Evolutionary conservation across 2,113 vertebrate genomes (phyloP).

Genomic region (Dasyurus viverrinus): DNA sequence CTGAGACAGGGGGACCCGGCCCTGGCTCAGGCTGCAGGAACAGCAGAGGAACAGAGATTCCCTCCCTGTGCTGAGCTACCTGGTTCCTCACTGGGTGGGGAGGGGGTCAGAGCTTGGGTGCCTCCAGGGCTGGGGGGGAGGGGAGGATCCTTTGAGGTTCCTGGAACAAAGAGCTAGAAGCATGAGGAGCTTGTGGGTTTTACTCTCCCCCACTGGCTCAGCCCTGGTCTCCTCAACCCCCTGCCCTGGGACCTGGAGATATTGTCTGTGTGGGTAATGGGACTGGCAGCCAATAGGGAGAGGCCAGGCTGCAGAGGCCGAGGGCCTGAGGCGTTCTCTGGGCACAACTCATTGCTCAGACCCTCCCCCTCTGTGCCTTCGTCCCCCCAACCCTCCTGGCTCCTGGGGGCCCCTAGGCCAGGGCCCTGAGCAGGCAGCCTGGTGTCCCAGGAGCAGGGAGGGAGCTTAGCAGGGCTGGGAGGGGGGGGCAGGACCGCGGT

Average conservation of each 20-base stretch:
- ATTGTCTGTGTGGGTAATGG: not conserved
- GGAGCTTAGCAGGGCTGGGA: not conserved
- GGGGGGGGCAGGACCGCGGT: too few species aligned
- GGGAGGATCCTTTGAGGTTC: too few species aligned
- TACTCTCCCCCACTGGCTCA: too few species aligned
- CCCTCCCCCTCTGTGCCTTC: not conserved
- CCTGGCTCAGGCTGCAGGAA: not conserved
- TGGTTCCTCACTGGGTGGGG: not conserved
- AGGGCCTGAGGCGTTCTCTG: not conserved
- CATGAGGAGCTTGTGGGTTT: too few species aligned
- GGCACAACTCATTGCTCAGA: not conserved
- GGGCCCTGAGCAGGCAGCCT: not conserved
- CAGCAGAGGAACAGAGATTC: not conserved
- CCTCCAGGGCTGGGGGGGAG: too few species aligned
- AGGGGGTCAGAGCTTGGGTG: too few species aligned
- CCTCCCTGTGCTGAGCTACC: too few species aligned
- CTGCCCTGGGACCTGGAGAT: not conserved
- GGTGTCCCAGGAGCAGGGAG: slow-evolving; percentile 27
- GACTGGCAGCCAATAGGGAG: not conserved
- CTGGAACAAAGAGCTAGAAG: too few species aligned
- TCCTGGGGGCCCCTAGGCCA: not conserved
- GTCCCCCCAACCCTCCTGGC: not conserved
- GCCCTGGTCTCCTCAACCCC: not conserved
- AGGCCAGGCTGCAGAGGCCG: not conserved
- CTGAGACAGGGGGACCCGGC: not conserved